phyloP scores from a whole-genome alignment of 2,113 vertebrate genomes.

The Sander lucioperca region DNA sequence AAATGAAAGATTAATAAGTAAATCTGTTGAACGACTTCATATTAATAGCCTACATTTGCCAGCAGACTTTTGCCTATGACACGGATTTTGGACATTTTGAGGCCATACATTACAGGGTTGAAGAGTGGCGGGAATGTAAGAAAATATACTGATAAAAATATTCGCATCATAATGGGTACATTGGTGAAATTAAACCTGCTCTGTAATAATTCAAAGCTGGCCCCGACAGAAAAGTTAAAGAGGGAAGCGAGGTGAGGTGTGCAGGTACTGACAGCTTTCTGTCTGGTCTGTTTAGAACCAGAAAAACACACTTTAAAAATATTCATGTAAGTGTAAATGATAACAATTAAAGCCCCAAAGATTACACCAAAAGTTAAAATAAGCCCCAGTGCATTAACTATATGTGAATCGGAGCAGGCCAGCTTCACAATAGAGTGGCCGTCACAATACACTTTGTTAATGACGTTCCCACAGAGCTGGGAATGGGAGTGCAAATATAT shows the following conservation, averaged over 20 bases:
- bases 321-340: not conserved
- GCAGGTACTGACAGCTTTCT: too few species aligned
- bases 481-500: not conserved
- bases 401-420: conserved; percentile 18
- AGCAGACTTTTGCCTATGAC: conserved; percentile 22
- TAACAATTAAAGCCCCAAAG: not conserved
- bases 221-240: conserved; percentile 10
- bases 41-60: not conserved
- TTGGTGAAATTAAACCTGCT: not conserved
- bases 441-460: conserved; percentile 32
- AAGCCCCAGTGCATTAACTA: too few species aligned
- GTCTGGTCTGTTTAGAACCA: not conserved
- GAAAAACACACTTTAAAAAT: not conserved
- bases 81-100: conserved; percentile 28
- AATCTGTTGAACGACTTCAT: too few species aligned
- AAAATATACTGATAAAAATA: conserved; percentile 7
- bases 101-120: conserved; percentile 26
- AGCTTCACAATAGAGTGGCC: conserved; percentile 34
- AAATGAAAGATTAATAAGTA: too few species aligned
- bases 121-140: conserved; percentile 18
- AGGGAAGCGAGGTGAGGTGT: not conserved
- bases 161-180: accelerated
- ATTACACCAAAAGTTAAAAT: not conserved
- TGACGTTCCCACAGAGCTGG: conserved; percentile 9
- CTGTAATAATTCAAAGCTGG: not conserved